Base-by-base conservation (phyloP, 2,888 invertebrate genomes). In the Volucella zonaria region DNA sequence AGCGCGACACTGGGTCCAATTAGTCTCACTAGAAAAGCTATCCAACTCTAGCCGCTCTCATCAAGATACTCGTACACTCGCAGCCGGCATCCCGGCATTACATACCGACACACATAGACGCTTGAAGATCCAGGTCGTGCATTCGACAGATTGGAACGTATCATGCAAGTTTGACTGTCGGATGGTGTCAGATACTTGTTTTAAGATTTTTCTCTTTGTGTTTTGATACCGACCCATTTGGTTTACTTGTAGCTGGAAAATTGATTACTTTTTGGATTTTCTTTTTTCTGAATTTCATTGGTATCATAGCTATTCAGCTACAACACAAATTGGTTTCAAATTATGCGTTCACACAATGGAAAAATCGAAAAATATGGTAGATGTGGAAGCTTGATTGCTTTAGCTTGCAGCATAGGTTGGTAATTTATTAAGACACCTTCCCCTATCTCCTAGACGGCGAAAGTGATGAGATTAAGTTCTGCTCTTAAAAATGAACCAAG, bases 1-100 rank as follows among this genome's bases (percentile, higher is more conserved):
- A 47, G 73, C 75, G 54, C 64, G 71, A 66, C 77, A 61, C 43
- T 82, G 67, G 71, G 71, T 82, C 82, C 77, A 82, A 82, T 82
- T 82, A 82, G 82, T 82, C 73, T 71, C 82, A 81, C 76, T 70
- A 81, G 68, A 68, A 68, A 80, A 67, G 23, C 61, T 54, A 67
- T 80, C 56, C 76, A 64, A 51, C 66, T 71, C 47, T 14, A 42
- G 45, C 49, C 59, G 62, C 42, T n/a, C 76, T 82, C 70, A 76
- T 71, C 66, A 77, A 73, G 59, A 71, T 71, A 6, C 31, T 31
- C 6, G 31, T 31, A 31, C 31, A 31, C 31, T 31, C 31, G 31
- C 6, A 31, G 6, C 0, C 31, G 6, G 31, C 31, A 6, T 31
- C 6, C 31, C 31, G 52, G 47, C 15, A 82, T 59, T 31, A 0